Percentiles rank a stretch among this genome's conserved stretches.
Conservation (phyloP, 2,113 vertebrate genomes). For the Sphaerodactylus townsendi region DNA sequence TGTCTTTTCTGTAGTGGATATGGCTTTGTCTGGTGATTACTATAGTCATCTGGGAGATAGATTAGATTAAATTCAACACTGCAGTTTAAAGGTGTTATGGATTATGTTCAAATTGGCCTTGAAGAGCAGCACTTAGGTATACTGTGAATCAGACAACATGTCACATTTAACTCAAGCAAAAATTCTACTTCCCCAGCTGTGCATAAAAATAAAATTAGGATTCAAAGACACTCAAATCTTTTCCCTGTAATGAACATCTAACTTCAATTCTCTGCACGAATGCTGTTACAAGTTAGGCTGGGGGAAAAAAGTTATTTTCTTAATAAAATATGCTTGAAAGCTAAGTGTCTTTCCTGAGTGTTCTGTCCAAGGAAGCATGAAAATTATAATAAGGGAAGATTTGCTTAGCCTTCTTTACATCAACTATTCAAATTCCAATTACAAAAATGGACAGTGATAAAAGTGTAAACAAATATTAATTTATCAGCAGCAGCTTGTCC, state of each 20-base stretch:
- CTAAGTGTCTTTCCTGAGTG: conserved; percentile 46
- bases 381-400: conserved; percentile 66
- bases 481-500: conserved; percentile 47
- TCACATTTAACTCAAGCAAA: not conserved
- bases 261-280: conserved; percentile 1
- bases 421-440: conserved; percentile 65
- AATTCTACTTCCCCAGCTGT: not conserved
- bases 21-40: not conserved
- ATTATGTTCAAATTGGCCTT: not conserved
- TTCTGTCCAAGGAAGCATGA: conserved; percentile 65
- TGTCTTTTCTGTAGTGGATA: too few species aligned
- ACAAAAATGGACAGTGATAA: conserved; percentile 52
- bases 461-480: conserved; percentile 55
- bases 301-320: conserved; percentile 36
- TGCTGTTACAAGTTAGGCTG: conserved; percentile 23
- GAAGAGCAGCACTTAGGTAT: not conserved
- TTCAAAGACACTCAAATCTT: conserved; percentile 16
- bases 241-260: conserved; percentile 20
- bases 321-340: conserved; percentile 60
- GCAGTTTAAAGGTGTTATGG: not conserved
- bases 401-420: conserved; percentile 62
- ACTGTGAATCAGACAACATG: not conserved
- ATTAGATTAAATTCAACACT: not conserved
- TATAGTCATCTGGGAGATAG: not conserved
- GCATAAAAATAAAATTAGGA: conserved; percentile 31